These are phyloP conservation scores for Ciconia maguari DNA, from an alignment of 2,113 vertebrate species.

Conservation along the genomic window DNA sequence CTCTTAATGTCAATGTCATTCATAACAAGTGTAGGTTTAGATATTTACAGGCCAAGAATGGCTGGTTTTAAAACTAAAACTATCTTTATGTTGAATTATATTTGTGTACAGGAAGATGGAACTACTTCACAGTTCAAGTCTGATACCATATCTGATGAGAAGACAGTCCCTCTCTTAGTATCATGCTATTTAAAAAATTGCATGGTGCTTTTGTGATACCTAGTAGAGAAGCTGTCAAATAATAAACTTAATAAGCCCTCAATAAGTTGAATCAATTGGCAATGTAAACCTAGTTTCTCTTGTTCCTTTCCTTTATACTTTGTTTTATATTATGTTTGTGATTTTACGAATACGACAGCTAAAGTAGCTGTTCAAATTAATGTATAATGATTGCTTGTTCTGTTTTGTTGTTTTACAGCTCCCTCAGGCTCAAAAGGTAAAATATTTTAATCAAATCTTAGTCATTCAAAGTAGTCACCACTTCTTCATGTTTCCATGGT, in stretches of 20 bases:
- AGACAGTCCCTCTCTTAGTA: background rate
- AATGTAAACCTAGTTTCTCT: background rate
- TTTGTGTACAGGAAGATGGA: slow-evolving; percentile 41
- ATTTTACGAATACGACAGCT: slow-evolving; percentile 6
- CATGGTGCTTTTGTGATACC: background rate
- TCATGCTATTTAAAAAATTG: background rate
- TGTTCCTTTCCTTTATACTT: background rate
- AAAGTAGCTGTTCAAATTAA: slow-evolving; percentile 36
- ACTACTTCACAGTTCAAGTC: background rate
- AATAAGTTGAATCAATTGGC: background rate
- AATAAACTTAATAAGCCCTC: background rate
- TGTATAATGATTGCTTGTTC: slow-evolving; percentile 73
- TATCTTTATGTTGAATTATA: background rate
- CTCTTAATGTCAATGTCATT: background rate
- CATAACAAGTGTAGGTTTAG: background rate
- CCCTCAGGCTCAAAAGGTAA: slow-evolving; percentile 97
- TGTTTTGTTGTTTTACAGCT: slow-evolving; percentile 85
- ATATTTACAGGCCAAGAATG: background rate
- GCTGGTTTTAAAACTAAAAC: background rate
- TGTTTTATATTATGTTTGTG: background rate
- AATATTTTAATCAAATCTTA: slow-evolving; percentile 70
- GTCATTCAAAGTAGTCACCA: slow-evolving; percentile 64
- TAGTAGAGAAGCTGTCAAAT: background rate
- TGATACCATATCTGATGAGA: background rate
- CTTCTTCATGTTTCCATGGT: slow-evolving; percentile 63